These are phyloP conservation scores for Samia ricini DNA, from an alignment of 1,140 invertebrate species.

Conservation along the genomic window DNA sequence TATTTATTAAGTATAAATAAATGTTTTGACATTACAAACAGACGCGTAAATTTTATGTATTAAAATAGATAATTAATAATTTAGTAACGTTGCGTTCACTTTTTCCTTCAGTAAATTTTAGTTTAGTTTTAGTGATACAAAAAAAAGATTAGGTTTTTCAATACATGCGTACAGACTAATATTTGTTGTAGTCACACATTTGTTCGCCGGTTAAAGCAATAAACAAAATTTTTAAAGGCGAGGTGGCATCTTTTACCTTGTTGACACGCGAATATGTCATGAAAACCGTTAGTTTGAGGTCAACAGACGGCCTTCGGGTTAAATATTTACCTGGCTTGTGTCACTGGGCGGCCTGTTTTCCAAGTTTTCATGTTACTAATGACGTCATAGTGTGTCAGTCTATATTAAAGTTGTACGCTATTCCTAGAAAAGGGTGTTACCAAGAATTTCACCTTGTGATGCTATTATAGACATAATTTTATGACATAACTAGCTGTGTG, in stretches of 20 bases:
- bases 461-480: no score
- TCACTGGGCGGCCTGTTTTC: not conserved
- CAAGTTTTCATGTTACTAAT: not conserved
- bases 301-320: constrained; percentile 11
- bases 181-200: not conserved
- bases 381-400: not conserved
- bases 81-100: no score
- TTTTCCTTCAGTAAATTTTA: not conserved
- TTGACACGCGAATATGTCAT: constrained; percentile 17
- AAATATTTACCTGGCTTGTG: not conserved
- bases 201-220: not conserved
- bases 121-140: not conserved
- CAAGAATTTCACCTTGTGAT: not conserved
- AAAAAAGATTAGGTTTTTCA: not conserved
- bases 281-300: constrained; percentile 2
- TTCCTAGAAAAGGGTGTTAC: not conserved
- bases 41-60: no score
- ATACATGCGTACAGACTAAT: not conserved
- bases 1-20: no score
- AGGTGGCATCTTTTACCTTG: not conserved
- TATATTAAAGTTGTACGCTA: not conserved
- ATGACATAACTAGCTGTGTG: no score
- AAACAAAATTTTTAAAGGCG: not conserved
- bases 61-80: no score
- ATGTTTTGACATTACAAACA: no score